A percentile compares a stretch with the other conserved stretches of the same genome.
phyloP scores from a whole-genome alignment of 2,113 vertebrate genomes.

The Lamprotornis superbus region DNA sequence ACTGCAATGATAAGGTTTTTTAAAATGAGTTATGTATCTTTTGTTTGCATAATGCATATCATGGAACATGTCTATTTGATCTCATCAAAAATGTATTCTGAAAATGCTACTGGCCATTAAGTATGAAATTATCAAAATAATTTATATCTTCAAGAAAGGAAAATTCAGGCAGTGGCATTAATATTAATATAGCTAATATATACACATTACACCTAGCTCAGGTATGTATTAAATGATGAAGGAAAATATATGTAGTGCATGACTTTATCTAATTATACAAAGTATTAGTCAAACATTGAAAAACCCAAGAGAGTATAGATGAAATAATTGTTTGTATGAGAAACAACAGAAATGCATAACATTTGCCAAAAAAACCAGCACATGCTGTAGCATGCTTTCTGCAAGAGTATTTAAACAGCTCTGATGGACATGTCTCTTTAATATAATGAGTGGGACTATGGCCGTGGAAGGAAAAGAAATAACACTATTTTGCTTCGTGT shows the following conservation, averaged over 20 bases:
- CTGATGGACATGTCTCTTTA: neutral
- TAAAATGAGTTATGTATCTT: neutral
- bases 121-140: constrained; percentile 17
- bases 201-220: neutral
- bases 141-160: neutral
- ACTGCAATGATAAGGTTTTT: neutral
- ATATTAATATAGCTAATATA: constrained; percentile 6
- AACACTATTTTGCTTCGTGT: neutral
- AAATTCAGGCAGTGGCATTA: neutral
- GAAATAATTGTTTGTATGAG: neutral
- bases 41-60: constrained; percentile 41
- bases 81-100: neutral
- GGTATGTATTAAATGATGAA: neutral
- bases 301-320: neutral
- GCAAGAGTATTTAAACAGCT: neutral
- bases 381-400: neutral
- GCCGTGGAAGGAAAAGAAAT: neutral
- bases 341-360: neutral
- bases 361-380: constrained; percentile 10
- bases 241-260: neutral
- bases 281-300: neutral
- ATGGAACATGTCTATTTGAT: constrained; percentile 24
- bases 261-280: constrained; percentile 1
- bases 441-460: neutral
- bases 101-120: neutral